Evolutionary conservation across 1,140 invertebrate species (phyloP), one percentile per base, ranked within the genome.

Genomic region (Procambarus clarkii): DNA sequence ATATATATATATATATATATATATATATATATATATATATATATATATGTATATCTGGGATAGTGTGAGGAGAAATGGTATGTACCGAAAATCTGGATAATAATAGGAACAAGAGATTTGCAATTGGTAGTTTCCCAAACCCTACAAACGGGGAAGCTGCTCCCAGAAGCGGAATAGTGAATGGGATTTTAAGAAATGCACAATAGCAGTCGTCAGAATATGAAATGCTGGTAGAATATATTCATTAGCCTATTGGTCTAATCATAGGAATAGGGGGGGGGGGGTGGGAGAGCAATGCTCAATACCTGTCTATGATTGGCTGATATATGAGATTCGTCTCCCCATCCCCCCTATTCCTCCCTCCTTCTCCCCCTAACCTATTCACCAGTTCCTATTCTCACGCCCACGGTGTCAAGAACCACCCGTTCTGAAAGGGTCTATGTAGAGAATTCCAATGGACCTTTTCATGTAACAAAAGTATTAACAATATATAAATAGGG

Each of bases 281-380:
- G 79, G 21, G 48, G 46, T 58, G 64, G 60, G 3, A 46, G 2
- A 45, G 50, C 21, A 48, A 2, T 44, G 21, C 44, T 86, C 84
- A 76, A 86, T 86, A 86, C 84, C 84, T 86, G 84, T 86, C 84
- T 69, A 86, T 86, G 84, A 86, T 76, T 86, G 50, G n/a, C 24
- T 86, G 77, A 86, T 86, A 76, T 50, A 86, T 86, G 71, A 48
- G 13, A 58, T 58, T 9, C 54, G 15, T 58, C 58, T n/a, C n/a
- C 45, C 50, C 60, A 60, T 44, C 80, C 54, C 54, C 34, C 34
- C 34, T 34, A 34, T 34, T 34, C 34, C 34, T 34, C 34, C 34
- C 34, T 34, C 34, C 34, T 34, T 34, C 34, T 34, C 34, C 34
- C 34, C 34, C 21, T 50, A 34, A 9, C 50, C 24, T 34, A 15